phyloP scores from a whole-genome alignment of 2,113 vertebrate genomes.

The Mormyrus lacerda region DNA sequence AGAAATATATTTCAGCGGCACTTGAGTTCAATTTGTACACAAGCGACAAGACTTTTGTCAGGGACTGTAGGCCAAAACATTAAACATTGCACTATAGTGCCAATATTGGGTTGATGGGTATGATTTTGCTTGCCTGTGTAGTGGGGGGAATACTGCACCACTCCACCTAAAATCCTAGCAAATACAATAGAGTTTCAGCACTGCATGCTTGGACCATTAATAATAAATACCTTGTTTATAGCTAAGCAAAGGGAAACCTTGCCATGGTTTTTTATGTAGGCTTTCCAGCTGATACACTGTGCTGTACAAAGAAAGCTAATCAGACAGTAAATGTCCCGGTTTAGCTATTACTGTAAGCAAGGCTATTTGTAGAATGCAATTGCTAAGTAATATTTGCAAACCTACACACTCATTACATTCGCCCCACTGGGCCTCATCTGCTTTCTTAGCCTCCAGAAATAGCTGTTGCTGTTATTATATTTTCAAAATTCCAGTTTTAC shows the following conservation, averaged over 20 bases:
- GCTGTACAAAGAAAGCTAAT: not conserved
- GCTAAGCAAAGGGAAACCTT: not conserved
- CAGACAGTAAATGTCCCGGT: not conserved
- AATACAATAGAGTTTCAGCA: not conserved
- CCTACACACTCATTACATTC: not conserved
- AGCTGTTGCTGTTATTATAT: not conserved
- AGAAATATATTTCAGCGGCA: no score
- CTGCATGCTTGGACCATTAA: not conserved
- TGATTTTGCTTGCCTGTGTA: not conserved
- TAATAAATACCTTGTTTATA: not conserved
- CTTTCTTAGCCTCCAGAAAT: not conserved
- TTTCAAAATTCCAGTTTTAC: not conserved
- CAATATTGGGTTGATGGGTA: not conserved
- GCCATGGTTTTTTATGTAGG: not conserved
- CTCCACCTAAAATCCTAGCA: not conserved
- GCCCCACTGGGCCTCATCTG: not conserved
- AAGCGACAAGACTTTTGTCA: no score
- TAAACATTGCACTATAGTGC: not conserved
- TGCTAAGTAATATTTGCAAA: not conserved
- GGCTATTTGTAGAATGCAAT: not conserved
- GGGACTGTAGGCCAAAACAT: not conserved
- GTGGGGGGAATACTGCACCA: not conserved
- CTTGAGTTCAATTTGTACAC: no score
- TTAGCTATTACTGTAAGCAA: not conserved
- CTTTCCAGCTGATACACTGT: not conserved